These are phyloP conservation scores for Eupithecia inturbata DNA, from an alignment of 2,888 invertebrate species.

Conservation along the genomic window DNA sequence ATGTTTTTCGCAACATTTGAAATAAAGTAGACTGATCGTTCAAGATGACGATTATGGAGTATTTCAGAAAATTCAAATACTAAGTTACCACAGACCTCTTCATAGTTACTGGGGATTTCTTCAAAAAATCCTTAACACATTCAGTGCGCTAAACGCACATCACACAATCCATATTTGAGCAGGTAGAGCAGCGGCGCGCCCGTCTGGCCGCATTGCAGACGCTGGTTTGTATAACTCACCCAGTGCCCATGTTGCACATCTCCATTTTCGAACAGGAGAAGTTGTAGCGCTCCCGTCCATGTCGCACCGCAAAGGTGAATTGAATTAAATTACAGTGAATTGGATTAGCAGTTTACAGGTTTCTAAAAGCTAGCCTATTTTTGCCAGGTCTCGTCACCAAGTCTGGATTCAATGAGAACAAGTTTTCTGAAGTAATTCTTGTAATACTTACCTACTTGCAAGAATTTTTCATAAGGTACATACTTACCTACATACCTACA, in stretches of 20 bases:
- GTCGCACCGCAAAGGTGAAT: background rate
- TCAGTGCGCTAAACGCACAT: background rate
- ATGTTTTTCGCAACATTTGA: slow-evolving; percentile 22
- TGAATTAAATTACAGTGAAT: no score
- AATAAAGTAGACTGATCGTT: slow-evolving; percentile 14
- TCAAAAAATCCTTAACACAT: no score
- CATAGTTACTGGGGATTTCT: background rate
- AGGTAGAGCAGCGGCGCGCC: background rate
- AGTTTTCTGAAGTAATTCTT: background rate
- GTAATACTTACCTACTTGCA: background rate
- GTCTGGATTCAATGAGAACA: background rate
- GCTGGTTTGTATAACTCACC: background rate
- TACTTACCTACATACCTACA: no score
- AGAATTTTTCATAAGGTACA: no score
- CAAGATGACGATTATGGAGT: background rate
- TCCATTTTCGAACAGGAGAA: background rate
- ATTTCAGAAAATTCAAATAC: background rate
- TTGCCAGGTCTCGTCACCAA: background rate
- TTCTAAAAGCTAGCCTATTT: background rate
- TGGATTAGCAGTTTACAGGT: background rate
- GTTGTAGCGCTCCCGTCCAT: no score
- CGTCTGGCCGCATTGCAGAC: background rate
- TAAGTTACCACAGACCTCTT: background rate
- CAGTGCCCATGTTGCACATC: background rate
- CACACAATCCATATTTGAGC: background rate